Conservation (phyloP, 2,113 vertebrate genomes). For the Nyctibius bracteatus region DNA sequence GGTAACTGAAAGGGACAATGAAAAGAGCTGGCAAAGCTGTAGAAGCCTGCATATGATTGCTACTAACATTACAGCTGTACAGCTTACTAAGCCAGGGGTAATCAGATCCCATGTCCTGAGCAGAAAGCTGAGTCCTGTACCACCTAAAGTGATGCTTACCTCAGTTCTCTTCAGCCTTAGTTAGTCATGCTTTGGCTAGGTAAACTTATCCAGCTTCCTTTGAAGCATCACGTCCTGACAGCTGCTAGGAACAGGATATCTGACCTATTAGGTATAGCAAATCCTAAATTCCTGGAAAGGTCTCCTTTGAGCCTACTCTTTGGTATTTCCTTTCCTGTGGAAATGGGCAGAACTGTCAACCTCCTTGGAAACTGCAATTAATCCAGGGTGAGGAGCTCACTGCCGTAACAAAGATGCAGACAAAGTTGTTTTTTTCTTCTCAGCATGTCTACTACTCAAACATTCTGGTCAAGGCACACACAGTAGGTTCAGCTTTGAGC, state of each 20-base stretch:
- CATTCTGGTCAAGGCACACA: neutral
- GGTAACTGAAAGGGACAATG: neutral
- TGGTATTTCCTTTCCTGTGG: conserved; percentile 44
- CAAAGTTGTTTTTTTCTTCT: neutral
- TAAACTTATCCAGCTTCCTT: conserved; percentile 44
- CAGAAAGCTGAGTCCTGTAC: conserved; percentile 36
- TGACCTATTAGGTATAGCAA: conserved; percentile 25
- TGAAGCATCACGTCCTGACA: conserved; percentile 37
- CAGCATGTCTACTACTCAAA: neutral
- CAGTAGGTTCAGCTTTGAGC: neutral
- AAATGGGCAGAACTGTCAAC: conserved; percentile 6
- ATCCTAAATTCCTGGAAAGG: conserved; percentile 26
- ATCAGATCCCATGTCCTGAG: neutral
- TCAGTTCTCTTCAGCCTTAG: conserved; percentile 14
- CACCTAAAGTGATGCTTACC: neutral
- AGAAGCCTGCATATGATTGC: neutral
- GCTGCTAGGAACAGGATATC: conserved; percentile 51
- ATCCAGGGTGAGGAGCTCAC: neutral
- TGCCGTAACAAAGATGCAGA: neutral
- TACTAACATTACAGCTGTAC: neutral
- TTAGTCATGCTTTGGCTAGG: neutral
- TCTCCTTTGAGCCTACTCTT: neutral
- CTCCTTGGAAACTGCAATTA: conserved; percentile 17
- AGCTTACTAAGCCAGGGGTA: neutral
- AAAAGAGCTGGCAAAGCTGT: neutral